phyloP scores from a whole-genome alignment of 2,888 invertebrate species.

The Sinopyrophorus schimmeli region DNA sequence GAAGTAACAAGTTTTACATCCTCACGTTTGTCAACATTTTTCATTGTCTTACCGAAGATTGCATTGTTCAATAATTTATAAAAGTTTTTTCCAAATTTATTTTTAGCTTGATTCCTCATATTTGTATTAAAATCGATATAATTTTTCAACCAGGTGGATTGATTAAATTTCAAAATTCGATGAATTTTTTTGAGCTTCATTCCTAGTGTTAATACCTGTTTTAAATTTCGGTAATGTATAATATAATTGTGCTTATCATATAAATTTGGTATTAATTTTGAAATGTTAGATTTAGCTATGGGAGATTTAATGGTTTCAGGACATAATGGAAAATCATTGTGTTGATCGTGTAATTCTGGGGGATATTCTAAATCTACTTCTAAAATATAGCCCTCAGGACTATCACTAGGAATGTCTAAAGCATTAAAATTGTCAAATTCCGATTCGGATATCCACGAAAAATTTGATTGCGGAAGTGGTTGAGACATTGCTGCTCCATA shows the following conservation, averaged over 20 bases:
- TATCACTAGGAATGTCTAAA: too few species aligned
- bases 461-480: slow-evolving; percentile 23
- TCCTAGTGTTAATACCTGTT: slow-evolving; percentile 37
- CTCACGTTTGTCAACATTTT: slow-evolving; percentile 47
- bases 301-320: slow-evolving; percentile 34
- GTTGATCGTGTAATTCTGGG: slow-evolving; percentile 44
- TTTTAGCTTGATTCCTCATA: slow-evolving; percentile 36
- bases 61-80: slow-evolving; percentile 50
- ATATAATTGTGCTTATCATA: slow-evolving; percentile 38
- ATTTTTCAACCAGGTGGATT: slow-evolving; percentile 46
- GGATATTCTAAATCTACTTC: slow-evolving; percentile 55
- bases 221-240: slow-evolving; percentile 40
- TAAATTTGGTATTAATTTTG: slow-evolving; percentile 39
- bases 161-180: slow-evolving; percentile 45
- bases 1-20: slow-evolving; percentile 39
- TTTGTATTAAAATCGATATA: slow-evolving; percentile 49
- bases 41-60: slow-evolving; percentile 45
- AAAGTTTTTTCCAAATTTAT: slow-evolving; percentile 28
- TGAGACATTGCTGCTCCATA: slow-evolving; percentile 39
- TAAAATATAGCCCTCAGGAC: slow-evolving; percentile 46
- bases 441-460: slow-evolving; percentile 33
- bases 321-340: slow-evolving; percentile 38
- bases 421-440: not conserved
- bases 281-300: slow-evolving; percentile 14
- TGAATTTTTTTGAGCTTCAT: slow-evolving; percentile 41